Conservation (phyloP, 2,888 invertebrate genomes). For the Gerris lacustris region DNA sequence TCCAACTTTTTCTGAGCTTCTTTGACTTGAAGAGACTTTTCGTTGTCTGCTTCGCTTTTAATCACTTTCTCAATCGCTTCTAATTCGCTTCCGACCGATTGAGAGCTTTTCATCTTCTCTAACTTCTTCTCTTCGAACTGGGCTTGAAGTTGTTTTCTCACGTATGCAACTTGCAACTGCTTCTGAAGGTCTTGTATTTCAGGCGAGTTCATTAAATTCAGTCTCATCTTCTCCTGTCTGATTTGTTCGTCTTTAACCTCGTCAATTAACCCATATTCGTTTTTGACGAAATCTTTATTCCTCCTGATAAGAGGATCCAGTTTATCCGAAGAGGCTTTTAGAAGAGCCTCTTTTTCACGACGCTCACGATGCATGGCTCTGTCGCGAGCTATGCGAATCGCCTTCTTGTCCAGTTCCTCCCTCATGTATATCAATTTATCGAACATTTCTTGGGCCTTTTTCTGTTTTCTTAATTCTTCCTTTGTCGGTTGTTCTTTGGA, state of each 20-base stretch:
- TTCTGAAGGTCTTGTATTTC: constrained; percentile 2
- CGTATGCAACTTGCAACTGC: neutral
- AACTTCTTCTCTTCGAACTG: neutral
- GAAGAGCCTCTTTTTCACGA: neutral
- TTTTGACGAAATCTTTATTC: neutral
- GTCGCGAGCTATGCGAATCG: neutral
- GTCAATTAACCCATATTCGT: neutral
- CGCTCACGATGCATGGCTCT: neutral
- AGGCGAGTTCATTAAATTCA: neutral
- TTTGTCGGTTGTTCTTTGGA: too few species aligned
- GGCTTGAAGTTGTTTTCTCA: neutral
- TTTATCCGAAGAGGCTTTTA: neutral
- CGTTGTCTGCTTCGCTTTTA: neutral
- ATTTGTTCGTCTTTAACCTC: neutral
- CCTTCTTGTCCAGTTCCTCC: neutral
- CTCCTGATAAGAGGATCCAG: neutral
- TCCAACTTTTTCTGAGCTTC: neutral
- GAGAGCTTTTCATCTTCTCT: neutral
- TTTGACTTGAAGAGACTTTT: neutral
- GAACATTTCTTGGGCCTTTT: neutral
- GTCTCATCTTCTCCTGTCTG: neutral
- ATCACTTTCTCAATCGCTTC: neutral
- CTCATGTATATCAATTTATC: neutral
- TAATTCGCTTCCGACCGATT: neutral
- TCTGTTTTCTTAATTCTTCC: neutral